Evolutionary conservation across 1,140 invertebrate genomes (phyloP).

Genomic region (Helicoverpa armigera): DNA sequence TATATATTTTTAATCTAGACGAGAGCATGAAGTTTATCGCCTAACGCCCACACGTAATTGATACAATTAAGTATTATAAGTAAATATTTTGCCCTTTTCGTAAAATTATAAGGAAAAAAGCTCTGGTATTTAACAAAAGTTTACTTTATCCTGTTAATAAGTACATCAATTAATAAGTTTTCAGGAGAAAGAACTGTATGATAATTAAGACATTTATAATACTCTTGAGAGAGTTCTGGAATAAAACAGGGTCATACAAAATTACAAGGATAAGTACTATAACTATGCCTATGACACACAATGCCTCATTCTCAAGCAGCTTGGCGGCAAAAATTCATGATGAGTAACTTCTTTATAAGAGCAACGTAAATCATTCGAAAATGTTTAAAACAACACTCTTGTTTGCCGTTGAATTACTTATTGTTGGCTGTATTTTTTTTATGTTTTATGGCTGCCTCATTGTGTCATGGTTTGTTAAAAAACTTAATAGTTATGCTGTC

Average conservation of each 20-base stretch:
- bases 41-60: neutral
- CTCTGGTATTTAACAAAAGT: neutral
- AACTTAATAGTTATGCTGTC: neutral
- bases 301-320: too few species aligned
- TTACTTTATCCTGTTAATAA: too few species aligned
- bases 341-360: neutral
- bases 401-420: neutral
- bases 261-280: too few species aligned
- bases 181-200: too few species aligned
- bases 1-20: conserved; percentile 27
- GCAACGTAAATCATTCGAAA: neutral
- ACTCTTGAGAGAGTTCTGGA: too few species aligned
- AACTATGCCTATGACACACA: too few species aligned
- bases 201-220: too few species aligned
- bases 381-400: neutral
- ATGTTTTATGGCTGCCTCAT: neutral
- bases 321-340: too few species aligned
- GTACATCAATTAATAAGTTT: too few species aligned
- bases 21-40: conserved; percentile 19
- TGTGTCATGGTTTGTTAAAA: too few species aligned
- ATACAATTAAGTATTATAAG: neutral
- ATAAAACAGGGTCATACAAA: too few species aligned
- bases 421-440: neutral
- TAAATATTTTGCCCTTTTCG: neutral
- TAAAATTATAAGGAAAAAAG: neutral